Conservation (phyloP, 2,888 invertebrate genomes). For the Ernsta delagoae region DNA sequence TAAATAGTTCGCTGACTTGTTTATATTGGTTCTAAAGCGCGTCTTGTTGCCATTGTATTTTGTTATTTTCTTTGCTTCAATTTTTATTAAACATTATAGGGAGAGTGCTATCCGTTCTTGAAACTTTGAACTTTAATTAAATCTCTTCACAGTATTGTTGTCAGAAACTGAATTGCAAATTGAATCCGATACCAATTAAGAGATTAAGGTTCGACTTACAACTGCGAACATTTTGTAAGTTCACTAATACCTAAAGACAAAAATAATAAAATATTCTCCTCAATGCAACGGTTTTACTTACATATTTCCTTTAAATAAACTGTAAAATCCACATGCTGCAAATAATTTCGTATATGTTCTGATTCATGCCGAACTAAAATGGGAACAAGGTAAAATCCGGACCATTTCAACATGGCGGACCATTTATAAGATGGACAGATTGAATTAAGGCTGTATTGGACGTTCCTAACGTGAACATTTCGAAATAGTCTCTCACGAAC, state of each 20-base stretch:
- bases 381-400: background rate
- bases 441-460: constrained; percentile 3
- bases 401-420: constrained; percentile 1
- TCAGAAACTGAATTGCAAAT: constrained; percentile 3
- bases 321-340: background rate
- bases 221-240: background rate
- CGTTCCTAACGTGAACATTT: background rate
- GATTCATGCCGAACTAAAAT: background rate
- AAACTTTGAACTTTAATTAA: constrained; percentile 29
- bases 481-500: background rate
- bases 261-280: background rate
- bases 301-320: background rate
- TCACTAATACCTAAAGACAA: background rate
- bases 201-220: background rate
- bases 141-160: constrained; percentile 11
- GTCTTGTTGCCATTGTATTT: constrained; percentile 2
- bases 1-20: constrained; percentile 30
- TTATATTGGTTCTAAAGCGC: constrained; percentile 21
- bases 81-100: constrained; percentile 24
- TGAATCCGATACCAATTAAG: constrained; percentile 10
- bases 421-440: constrained; percentile 9
- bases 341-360: background rate
- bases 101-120: constrained; percentile 19
- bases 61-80: constrained; percentile 20
- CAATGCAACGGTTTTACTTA: background rate